Conservation (phyloP, 2,113 vertebrate species). For the Pterocles burchelli region DNA sequence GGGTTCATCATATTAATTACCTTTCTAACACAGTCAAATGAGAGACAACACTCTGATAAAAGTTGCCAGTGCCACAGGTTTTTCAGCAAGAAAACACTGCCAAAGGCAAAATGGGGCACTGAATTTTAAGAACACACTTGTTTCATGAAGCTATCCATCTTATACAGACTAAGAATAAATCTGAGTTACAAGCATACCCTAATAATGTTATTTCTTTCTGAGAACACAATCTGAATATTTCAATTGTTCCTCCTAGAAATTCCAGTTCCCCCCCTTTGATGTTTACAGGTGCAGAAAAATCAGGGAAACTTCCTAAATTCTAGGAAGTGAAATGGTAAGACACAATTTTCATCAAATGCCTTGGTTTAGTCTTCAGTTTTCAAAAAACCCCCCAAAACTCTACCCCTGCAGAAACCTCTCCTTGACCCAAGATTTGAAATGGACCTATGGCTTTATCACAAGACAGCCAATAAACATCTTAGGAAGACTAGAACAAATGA, state of each 20-base stretch:
- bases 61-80: neutral
- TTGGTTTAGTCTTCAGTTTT: neutral
- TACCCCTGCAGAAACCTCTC: neutral
- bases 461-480: neutral
- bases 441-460: neutral
- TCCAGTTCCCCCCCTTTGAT: rapidly evolving
- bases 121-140: neutral
- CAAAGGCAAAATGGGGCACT: neutral
- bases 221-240: neutral
- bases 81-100: neutral
- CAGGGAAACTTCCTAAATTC: neutral
- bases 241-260: neutral
- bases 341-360: neutral
- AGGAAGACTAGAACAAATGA: neutral
- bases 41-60: neutral
- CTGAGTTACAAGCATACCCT: neutral
- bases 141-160: neutral
- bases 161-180: neutral
- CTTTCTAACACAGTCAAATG: neutral
- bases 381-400: neutral
- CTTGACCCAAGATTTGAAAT: neutral
- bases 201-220: neutral
- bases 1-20: neutral
- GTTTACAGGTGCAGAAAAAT: neutral
- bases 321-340: neutral